Conservation (phyloP, 2,797 vertebrate species). For the Oryzias sinensis region DNA sequence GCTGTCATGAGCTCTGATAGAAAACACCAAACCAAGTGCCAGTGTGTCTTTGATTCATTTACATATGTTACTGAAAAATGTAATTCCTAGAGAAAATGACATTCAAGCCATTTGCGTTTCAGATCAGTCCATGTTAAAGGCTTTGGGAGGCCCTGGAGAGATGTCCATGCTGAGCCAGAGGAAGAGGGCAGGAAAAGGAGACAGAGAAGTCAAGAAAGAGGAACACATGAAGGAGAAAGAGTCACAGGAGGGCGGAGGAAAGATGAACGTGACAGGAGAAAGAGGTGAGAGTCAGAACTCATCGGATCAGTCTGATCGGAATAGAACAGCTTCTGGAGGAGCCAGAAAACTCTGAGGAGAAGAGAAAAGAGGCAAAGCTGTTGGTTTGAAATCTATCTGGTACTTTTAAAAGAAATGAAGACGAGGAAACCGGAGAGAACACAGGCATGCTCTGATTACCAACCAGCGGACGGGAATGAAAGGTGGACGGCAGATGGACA, state of each 20-base stretch:
- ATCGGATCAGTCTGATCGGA: slow-evolving; percentile 3
- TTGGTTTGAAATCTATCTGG: not conserved
- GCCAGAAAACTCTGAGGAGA: slow-evolving; percentile 36
- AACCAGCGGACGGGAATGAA: too few relatives aligned
- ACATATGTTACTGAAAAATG: slow-evolving; percentile 43
- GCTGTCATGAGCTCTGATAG: slow-evolving; percentile 3
- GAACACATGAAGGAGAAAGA: slow-evolving; percentile 17
- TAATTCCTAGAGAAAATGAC: slow-evolving; percentile 42
- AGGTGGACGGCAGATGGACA: not conserved
- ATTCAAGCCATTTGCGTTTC: slow-evolving; percentile 15
- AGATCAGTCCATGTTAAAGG: slow-evolving; percentile 78
- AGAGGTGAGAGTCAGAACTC: slow-evolving; percentile 29
- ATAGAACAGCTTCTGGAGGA: slow-evolving; percentile 65
- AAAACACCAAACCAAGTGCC: slow-evolving; percentile 13
- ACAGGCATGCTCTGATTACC: slow-evolving; percentile 5
- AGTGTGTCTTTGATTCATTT: slow-evolving; percentile 13
- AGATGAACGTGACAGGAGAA: slow-evolving; percentile 33
- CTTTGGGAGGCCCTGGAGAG: slow-evolving; percentile 68
- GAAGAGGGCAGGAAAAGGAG: slow-evolving; percentile 37
- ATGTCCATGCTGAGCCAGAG: slow-evolving; percentile 61
- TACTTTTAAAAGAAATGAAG: not conserved
- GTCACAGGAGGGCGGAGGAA: slow-evolving; percentile 34
- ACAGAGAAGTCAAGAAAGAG: slow-evolving; percentile 19
- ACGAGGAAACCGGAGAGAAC: not conserved
- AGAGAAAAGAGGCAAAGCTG: slow-evolving; percentile 49